Evolutionary conservation across 1,140 invertebrate genomes (phyloP).

Genomic region (Drosophila pachea): DNA sequence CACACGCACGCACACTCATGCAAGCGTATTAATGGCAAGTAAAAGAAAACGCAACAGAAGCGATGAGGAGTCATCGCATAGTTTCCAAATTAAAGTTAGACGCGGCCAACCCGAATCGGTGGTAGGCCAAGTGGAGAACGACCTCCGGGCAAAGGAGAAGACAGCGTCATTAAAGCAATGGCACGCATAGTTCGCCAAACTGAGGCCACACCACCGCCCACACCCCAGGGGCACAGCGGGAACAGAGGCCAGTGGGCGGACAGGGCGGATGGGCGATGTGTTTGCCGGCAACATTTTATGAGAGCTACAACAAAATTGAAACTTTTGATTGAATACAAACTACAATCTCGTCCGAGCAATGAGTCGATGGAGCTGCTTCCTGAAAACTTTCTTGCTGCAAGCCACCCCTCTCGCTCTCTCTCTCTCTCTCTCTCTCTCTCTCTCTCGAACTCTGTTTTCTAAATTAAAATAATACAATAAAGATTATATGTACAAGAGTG

Average conservation of each 20-base stretch:
- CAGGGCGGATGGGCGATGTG: background rate
- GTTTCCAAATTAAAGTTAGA: slow-evolving; percentile 67
- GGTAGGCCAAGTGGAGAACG: slow-evolving; percentile 6
- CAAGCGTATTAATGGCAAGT: background rate
- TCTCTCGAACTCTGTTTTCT: slow-evolving; percentile 69
- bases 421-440: slow-evolving; percentile 18
- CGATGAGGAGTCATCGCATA: slow-evolving; percentile 43
- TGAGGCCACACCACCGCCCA: too few relatives aligned
- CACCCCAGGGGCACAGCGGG: slow-evolving; percentile 16
- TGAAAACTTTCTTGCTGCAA: slow-evolving; percentile 37
- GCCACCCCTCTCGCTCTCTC: background rate
- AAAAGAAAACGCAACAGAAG: slow-evolving; percentile 19
- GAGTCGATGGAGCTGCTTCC: slow-evolving; percentile 46
- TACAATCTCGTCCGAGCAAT: slow-evolving; percentile 58
- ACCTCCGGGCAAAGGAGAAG: slow-evolving; percentile 34
- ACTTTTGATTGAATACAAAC: slow-evolving; percentile 77
- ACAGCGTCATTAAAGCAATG: slow-evolving; percentile 65
- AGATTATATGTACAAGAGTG: slow-evolving; percentile 54
- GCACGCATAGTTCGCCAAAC: slow-evolving; percentile 66
- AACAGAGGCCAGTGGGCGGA: slow-evolving; percentile 35
- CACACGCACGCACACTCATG: slow-evolving; percentile 12
- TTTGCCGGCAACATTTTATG: slow-evolving; percentile 46
- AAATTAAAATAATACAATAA: slow-evolving; percentile 78
- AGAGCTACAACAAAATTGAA: slow-evolving; percentile 67
- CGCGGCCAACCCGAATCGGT: slow-evolving; percentile 24